Base-by-base conservation (phyloP, 2,888 invertebrate species). In the Ganaspis brasiliensis region DNA sequence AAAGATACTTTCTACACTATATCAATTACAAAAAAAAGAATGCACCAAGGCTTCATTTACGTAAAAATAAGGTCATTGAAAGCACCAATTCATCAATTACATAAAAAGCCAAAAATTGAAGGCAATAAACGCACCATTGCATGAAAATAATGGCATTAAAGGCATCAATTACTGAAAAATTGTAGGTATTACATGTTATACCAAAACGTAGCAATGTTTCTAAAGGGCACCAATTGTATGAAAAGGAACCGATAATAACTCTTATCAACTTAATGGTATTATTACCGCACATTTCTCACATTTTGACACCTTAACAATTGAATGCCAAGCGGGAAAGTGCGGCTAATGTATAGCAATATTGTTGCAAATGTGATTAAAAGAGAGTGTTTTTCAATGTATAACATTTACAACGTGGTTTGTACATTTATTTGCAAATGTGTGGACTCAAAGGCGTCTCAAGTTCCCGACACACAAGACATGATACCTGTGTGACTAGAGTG, bases 401-500 rank as follows among this genome's bases (percentile, higher is more conserved):
- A 67, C n/a, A 45, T 26, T 67, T 67, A 37, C 45, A 67, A 45
- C 40, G 24, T 6, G 40, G n/a, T 67, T 67, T 45, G 24, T 21
- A 67, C 24, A 24, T 40, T 40, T 67, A 61, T 35, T 31, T 61
- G 35, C 16, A 61, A n/a, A n/a, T n/a, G n/a, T 61, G 35, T 35
- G 16, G 37, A 40, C 4, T 63, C 2, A 8, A 12, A 63, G 14
- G 63, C 63, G 21, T 67, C 63, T 67, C 63, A 40, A 67, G 40
- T 67, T 67, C 40, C 63, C 63, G n/a, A 67, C 14, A 67, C 40
- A 45, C 21, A 67, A 45, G 63, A 67, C 63, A 67, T 67, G 37
- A 37, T 67, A 67, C 63, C 63, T 67, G 63, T 67, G 63, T 40
- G 63, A 67, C 40, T 61, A 35, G 59, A 40, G 21, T 40, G 63